phyloP scores from a whole-genome alignment of 2,113 vertebrate species.

The Dasyornis broadbenti region DNA sequence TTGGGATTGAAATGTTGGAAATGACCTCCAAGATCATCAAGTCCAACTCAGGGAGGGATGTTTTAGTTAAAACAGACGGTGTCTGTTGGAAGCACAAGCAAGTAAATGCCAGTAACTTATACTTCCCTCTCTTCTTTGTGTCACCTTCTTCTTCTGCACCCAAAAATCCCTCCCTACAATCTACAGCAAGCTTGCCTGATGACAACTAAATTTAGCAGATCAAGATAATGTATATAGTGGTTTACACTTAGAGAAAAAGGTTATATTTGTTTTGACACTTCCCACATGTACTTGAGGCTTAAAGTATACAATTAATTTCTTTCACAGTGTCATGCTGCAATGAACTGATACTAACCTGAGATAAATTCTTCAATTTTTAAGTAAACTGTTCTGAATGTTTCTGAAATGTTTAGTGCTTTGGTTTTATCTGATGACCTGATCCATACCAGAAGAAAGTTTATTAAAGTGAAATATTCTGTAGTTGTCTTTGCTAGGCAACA shows the following conservation, averaged over 20 bases:
- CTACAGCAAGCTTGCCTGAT: neutral
- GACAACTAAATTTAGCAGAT: neutral
- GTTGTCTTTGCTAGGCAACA: neutral
- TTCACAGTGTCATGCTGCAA: neutral
- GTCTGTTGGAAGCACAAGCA: neutral
- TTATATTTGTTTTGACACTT: neutral
- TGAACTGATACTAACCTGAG: conserved; percentile 19
- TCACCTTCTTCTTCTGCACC: neutral
- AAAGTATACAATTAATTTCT: neutral
- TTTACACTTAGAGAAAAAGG: neutral
- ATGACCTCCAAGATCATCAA: accelerated
- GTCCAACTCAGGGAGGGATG: neutral
- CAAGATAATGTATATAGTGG: neutral
- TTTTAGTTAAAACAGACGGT: neutral
- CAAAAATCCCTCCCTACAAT: neutral
- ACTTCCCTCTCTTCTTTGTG: neutral
- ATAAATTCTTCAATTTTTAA: neutral
- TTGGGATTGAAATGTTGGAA: neutral
- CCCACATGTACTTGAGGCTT: neutral
- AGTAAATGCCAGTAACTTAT: neutral
- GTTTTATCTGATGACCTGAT: conserved; percentile 10
- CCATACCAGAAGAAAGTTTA: neutral
- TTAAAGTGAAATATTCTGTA: neutral
- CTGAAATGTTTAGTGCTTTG: neutral
- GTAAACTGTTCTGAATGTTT: neutral